These are phyloP conservation scores for Ochotona princeps DNA, from an alignment of 2,113 vertebrate species.

Conservation along the genomic window DNA sequence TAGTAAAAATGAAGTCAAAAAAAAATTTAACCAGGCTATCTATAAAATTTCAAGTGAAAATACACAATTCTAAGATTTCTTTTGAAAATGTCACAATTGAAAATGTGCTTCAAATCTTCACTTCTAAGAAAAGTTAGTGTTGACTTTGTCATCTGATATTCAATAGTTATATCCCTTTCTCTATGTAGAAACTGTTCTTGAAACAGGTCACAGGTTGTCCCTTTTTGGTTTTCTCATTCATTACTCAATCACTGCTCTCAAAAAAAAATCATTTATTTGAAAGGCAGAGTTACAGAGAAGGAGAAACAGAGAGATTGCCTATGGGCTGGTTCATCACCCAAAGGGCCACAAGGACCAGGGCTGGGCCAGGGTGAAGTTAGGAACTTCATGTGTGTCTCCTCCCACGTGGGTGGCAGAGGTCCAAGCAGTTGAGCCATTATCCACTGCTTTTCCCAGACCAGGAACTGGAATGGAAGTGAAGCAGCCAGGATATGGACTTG, in stretches of 20 bases:
- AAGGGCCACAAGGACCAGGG: no score
- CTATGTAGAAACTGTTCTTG: not conserved
- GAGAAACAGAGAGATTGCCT: no score
- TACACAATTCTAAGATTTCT: constrained; percentile 15
- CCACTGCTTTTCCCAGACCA: no score
- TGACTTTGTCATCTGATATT: not conserved
- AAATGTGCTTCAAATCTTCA: not conserved
- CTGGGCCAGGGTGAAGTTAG: no score
- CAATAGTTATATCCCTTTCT: not conserved
- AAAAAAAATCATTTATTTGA: not conserved
- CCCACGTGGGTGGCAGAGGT: no score
- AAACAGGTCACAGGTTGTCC: not conserved
- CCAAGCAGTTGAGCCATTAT: no score
- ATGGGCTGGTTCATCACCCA: no score
- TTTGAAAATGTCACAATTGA: not conserved
- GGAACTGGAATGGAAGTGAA: no score
- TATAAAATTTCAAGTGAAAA: constrained; percentile 35
- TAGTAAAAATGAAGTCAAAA: not conserved
- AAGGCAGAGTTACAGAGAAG: no score
- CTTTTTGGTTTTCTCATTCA: not conserved
- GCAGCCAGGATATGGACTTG: no score
- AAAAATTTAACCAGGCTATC: constrained; percentile 42
- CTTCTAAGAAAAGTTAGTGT: not conserved
- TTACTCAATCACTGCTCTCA: not conserved
- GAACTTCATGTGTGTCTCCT: no score